A percentile compares a stretch with the other conserved stretches of the same genome.
These are phyloP conservation scores for Glaucopsyche alexis DNA, from an alignment of 2,888 invertebrate genomes.

Conservation along the genomic window DNA sequence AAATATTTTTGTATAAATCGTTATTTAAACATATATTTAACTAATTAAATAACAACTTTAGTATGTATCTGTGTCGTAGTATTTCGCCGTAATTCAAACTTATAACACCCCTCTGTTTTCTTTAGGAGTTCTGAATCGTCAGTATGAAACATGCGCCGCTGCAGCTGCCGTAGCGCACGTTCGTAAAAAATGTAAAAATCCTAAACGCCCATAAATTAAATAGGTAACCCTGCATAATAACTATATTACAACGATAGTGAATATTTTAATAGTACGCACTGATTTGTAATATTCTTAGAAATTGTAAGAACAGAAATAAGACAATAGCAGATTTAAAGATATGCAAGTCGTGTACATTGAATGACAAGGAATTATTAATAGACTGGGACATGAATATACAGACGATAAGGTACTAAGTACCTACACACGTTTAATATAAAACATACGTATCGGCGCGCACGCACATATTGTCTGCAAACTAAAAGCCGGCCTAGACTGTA, in stretches of 20 bases:
- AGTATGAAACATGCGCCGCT: too few species aligned
- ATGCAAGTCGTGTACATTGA: background rate
- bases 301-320: background rate
- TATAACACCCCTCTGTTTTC: too few species aligned
- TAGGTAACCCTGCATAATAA: background rate
- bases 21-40: too few species aligned
- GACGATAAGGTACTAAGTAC: background rate
- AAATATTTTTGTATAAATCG: too few species aligned
- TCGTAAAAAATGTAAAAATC: too few species aligned
- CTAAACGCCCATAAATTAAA: background rate
- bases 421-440: background rate
- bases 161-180: too few species aligned
- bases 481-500: background rate
- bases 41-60: too few species aligned
- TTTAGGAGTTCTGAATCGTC: too few species aligned
- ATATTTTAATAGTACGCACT: background rate
- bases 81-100: too few species aligned
- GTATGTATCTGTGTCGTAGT: too few species aligned
- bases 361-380: background rate
- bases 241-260: background rate
- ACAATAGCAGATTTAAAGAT: background rate
- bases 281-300: background rate
- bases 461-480: background rate
- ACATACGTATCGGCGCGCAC: conserved; percentile 4
- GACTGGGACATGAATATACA: background rate